phyloP scores from a whole-genome alignment of 2,797 vertebrate genomes.

The Fistularia commersonii region DNA sequence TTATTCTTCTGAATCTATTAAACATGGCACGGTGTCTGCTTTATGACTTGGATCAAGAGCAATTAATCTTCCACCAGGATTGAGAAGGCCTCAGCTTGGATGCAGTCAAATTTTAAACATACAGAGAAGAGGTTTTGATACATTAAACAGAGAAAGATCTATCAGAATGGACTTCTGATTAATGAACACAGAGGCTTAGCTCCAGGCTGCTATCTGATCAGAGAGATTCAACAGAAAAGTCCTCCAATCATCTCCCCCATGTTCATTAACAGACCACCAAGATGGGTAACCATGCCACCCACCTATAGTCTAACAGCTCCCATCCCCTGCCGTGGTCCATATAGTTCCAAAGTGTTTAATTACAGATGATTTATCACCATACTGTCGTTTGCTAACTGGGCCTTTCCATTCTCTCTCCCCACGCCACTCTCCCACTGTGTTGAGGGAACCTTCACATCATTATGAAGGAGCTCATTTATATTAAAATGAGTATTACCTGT shows the following conservation, averaged over 20 bases:
- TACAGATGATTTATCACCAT: conserved; percentile 79
- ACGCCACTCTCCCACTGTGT: conserved; percentile 61
- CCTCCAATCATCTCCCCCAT: conserved; percentile 28
- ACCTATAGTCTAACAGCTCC: conserved; percentile 43
- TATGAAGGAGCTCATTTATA: conserved; percentile 78
- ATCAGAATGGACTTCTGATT: conserved; percentile 52
- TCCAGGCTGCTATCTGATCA: conserved; percentile 42
- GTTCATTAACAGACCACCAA: conserved; percentile 67
- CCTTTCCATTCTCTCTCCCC: conserved; percentile 56
- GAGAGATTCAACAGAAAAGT: conserved; percentile 27
- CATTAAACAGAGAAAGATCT: conserved; percentile 37
- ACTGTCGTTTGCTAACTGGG: conserved; percentile 72
- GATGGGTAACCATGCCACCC: conserved; percentile 53
- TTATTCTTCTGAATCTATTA: conserved; percentile 17
- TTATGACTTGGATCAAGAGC: conserved; percentile 56
- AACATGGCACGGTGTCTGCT: conserved; percentile 39
- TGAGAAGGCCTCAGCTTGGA: conserved; percentile 5
- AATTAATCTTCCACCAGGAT: conserved; percentile 68
- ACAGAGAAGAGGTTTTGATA: conserved; percentile 45
- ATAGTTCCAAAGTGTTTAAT: conserved; percentile 78
- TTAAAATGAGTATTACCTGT: conserved; percentile 77
- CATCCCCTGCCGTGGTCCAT: conserved; percentile 54
- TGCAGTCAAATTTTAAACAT: conserved; percentile 36
- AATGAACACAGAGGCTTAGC: conserved; percentile 52
- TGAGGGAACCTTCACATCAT: conserved; percentile 68